phyloP scores from a whole-genome alignment of 2,113 vertebrate species.

The Myrmecophaga tridactyla region DNA sequence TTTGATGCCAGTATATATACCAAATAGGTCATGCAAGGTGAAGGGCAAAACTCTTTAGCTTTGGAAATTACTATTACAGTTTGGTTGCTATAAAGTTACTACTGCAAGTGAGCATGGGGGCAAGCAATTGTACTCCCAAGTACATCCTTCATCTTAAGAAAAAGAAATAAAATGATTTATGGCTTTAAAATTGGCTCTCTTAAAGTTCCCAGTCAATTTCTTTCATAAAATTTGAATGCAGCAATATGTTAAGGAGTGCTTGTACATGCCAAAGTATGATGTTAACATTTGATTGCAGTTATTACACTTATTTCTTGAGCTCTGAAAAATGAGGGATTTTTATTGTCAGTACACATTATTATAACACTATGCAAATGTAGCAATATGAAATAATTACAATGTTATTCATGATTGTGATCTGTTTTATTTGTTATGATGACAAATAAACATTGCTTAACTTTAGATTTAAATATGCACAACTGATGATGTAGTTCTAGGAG shows the following conservation, averaged over 20 bases:
- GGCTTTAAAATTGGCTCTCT: background rate
- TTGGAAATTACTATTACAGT: background rate
- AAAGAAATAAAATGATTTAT: background rate
- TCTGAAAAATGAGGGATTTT: background rate
- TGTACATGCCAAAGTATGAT: background rate
- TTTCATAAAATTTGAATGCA: background rate
- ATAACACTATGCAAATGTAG: background rate
- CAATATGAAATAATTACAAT: background rate
- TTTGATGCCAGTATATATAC: background rate
- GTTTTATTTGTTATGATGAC: background rate
- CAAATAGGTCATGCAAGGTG: background rate
- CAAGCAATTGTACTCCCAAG: background rate
- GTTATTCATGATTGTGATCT: background rate
- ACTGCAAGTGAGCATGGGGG: background rate
- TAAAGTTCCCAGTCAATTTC: background rate
- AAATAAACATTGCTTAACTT: background rate
- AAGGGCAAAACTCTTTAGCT: background rate
- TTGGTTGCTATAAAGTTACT: background rate
- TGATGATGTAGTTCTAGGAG: background rate
- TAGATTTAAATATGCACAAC: background rate
- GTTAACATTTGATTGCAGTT: background rate
- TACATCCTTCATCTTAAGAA: background rate
- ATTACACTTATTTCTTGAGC: slow-evolving; percentile 23
- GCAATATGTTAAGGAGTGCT: background rate
- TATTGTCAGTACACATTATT: background rate